These are phyloP conservation scores for Clavelina lepadiformis DNA, from an alignment of 23 tunicate genomes.

Conservation along the genomic window DNA sequence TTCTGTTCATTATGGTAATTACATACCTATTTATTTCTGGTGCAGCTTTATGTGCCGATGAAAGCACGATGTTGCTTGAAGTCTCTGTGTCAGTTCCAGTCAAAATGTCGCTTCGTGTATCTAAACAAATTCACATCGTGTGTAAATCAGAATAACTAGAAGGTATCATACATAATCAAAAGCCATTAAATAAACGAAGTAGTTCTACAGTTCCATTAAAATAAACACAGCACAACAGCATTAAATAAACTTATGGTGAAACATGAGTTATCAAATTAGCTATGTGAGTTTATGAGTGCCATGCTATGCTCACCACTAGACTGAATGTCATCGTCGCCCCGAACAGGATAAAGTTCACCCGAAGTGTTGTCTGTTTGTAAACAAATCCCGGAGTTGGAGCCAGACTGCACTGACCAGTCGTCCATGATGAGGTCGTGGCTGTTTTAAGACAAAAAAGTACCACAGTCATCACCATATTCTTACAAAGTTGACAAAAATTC, in stretches of 20 bases:
- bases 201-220: too few species aligned
- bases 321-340: constrained; percentile 6
- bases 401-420: constrained; percentile 51
- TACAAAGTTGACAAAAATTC: too few species aligned
- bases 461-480: too few species aligned
- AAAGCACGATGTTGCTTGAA: constrained; percentile 13
- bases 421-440: constrained; percentile 67
- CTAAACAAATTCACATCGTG: neutral
- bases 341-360: constrained; percentile 25
- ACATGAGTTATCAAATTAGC: neutral
- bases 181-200: too few species aligned
- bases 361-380: neutral
- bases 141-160: too few species aligned
- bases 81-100: neutral
- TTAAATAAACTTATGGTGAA: too few species aligned
- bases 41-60: neutral
- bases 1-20: too few species aligned
- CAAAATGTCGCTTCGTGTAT: constrained; percentile 5
- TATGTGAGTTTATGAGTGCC: neutral
- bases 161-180: too few species aligned
- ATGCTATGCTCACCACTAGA: constrained; percentile 21
- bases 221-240: too few species aligned
- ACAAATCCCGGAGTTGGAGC: constrained; percentile 15
- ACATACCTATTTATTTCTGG: too few species aligned
- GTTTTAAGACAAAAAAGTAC: neutral